Conservation (phyloP, 2,888 invertebrate genomes). For the Adelphocoris suturalis region DNA sequence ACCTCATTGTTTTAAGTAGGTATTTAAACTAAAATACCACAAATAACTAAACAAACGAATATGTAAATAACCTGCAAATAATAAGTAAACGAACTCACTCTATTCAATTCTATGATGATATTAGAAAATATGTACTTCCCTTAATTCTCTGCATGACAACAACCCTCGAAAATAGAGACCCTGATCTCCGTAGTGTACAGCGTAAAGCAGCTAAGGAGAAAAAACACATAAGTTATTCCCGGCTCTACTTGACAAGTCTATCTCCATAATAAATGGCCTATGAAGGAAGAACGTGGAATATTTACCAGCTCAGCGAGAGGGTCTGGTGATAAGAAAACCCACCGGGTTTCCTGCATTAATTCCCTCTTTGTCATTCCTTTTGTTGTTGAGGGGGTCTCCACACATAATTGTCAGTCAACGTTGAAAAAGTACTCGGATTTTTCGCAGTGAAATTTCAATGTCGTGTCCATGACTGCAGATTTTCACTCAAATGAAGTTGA, state of each 20-base stretch:
- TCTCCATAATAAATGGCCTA: slow-evolving; percentile 52
- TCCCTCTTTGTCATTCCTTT: slow-evolving; percentile 27
- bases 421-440: background rate
- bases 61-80: no score
- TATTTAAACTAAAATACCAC: no score
- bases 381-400: slow-evolving; percentile 10
- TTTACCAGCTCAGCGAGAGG: slow-evolving; percentile 28
- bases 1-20: no score
- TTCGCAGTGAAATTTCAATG: background rate
- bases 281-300: slow-evolving; percentile 52
- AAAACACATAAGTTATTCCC: slow-evolving; percentile 35
- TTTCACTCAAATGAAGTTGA: no score
- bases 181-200: background rate
- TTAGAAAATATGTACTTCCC: no score
- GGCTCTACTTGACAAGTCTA: slow-evolving; percentile 46
- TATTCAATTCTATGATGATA: no score
- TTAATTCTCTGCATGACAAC: no score
- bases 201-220: background rate
- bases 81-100: no score
- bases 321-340: slow-evolving; percentile 30
- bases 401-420: slow-evolving; percentile 14
- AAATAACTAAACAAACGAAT: no score
- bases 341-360: slow-evolving; percentile 35
- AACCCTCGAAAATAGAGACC: background rate
- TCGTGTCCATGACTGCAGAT: no score